These are phyloP conservation scores for Pollachius pollachius DNA, from an alignment of 2,113 vertebrate genomes.

Conservation along the genomic window DNA sequence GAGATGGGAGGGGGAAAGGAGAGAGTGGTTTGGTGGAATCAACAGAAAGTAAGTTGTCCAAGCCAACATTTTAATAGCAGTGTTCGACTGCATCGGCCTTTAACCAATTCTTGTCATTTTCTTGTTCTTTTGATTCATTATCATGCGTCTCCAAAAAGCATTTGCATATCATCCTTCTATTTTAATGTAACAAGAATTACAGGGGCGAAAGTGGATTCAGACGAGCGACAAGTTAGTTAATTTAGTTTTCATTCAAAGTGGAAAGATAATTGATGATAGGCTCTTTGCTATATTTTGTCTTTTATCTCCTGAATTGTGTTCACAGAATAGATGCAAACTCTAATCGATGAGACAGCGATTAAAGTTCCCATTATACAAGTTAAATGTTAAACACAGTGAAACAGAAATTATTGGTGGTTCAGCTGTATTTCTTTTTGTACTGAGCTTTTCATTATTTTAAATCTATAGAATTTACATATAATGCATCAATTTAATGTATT, in stretches of 20 bases:
- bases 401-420: no score
- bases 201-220: not conserved
- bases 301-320: no score
- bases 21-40: not conserved
- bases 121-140: slow-evolving; percentile 10
- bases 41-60: slow-evolving; percentile 31
- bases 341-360: no score
- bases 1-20: slow-evolving; percentile 62
- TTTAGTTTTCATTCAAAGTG: not conserved
- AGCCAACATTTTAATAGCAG: slow-evolving; percentile 62
- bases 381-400: no score
- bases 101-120: not conserved
- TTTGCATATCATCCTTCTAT: slow-evolving; percentile 7
- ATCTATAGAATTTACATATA: no score
- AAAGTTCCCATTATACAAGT: no score
- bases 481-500: no score
- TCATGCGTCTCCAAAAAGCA: slow-evolving; percentile 4
- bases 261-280: not conserved
- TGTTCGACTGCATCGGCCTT: slow-evolving; percentile 20
- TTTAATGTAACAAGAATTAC: slow-evolving; percentile 6
- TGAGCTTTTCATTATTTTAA: no score
- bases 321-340: no score
- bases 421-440: no score
- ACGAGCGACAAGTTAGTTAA: not conserved
- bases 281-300: no score